Base-by-base conservation (phyloP, 2,888 invertebrate species). In the Petrophora chlorosata region DNA sequence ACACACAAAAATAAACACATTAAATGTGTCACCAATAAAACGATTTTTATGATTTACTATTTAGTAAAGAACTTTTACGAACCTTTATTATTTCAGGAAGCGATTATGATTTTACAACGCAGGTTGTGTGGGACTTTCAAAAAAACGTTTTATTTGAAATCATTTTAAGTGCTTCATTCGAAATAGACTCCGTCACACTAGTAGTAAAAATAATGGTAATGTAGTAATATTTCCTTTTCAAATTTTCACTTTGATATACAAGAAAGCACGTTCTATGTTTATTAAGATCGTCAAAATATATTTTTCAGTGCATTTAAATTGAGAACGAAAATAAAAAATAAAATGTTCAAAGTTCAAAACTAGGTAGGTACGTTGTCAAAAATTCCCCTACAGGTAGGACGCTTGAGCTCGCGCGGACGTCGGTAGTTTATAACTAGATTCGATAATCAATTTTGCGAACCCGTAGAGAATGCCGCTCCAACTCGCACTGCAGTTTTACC, bases 371-470 rank as follows among this genome's bases (percentile, higher is more conserved):
- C 35, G 48, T 59, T 53, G 56, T 56, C 58, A 59, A 56, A 67
- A 70, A 69, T 64, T 67, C 72, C 71, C 69, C 55, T 51, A 56
- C 61, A 61, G 70, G 70, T 74, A 74, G 72, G 78, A 82, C 80
- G 67, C 70, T 74, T 67, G 67, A 38, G 49, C 19, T 44, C 39
- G 73, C 67, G 58, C 66, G 63, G 67, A 61, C 65, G 76, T 66
- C 70, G 72, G 78, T 84, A 87, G 85, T 89, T 87, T 69, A 69
- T 87, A 87, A 88, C 85, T 85, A 82, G 81, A 86, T 87, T 83
- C 86, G 76, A 88, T 86, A 84, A 88, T 85, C 86, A 86, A 88
- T 87, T 88, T 85, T 79, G 73, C 64, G 55, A 73, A 70, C 61
- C 62, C 66, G 72, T 69, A 64, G 61, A 70, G 56, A 70, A 67